These are phyloP conservation scores for Sebastes trivittatus DNA, from an alignment of 2,797 vertebrate genomes.

Conservation along the genomic window DNA sequence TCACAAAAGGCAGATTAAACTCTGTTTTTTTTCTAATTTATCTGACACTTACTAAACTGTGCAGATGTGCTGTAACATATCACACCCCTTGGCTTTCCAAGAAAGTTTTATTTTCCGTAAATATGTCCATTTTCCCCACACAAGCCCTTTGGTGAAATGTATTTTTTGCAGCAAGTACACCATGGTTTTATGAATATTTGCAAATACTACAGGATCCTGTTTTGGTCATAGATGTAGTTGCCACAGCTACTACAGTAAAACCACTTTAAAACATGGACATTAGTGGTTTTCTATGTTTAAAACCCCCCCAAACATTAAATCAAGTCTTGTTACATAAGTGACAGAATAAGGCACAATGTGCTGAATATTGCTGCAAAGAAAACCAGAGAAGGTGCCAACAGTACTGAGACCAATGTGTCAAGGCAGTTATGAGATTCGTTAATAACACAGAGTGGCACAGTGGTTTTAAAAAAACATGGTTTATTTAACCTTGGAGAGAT, in stretches of 20 bases:
- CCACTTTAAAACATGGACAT: background rate
- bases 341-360: background rate
- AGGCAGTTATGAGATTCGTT: background rate
- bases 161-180: background rate
- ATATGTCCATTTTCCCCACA: background rate
- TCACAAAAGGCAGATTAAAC: background rate
- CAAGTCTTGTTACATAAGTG: constrained; percentile 20
- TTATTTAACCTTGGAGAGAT: background rate
- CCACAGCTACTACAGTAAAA: background rate
- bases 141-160: background rate
- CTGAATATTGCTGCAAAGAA: background rate
- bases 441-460: background rate
- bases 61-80: background rate
- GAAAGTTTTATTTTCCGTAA: background rate
- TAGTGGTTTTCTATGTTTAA: background rate
- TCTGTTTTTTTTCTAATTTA: background rate
- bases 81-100: background rate
- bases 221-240: background rate
- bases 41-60: background rate
- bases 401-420: constrained; percentile 14
- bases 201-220: background rate
- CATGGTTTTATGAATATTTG: background rate
- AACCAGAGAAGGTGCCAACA: constrained; percentile 8
- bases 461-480: background rate
- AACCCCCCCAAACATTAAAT: background rate